Evolutionary conservation across 2,113 vertebrate species (phyloP).

Genomic region (Apodemus speciosus): DNA sequence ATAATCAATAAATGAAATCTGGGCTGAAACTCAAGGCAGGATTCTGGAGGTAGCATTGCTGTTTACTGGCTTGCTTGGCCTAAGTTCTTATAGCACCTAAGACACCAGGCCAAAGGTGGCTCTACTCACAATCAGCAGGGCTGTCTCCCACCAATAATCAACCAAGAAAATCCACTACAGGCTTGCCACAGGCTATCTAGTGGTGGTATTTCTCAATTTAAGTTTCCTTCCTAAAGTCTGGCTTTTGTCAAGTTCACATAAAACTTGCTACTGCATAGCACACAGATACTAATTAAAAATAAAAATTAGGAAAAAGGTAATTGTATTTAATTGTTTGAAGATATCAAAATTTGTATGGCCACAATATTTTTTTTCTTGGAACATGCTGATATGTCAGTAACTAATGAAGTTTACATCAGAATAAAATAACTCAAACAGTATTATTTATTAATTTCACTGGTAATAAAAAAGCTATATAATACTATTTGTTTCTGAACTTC

Average conservation of each 20-base stretch:
- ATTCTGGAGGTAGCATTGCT: not conserved
- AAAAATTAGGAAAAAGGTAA: constrained; percentile 52
- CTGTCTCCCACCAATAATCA: not conserved
- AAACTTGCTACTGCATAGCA: not conserved
- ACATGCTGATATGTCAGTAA: constrained; percentile 20
- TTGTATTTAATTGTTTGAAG: constrained; percentile 35
- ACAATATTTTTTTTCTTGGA: not conserved
- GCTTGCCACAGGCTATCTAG: not conserved
- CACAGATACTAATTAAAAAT: constrained; percentile 59
- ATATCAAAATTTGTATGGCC: not conserved
- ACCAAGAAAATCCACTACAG: not conserved
- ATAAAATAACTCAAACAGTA: not conserved
- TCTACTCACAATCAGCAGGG: not conserved
- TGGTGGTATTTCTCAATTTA: not conserved
- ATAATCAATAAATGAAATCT: not conserved
- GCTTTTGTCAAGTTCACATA: not conserved
- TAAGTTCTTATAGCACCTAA: not conserved
- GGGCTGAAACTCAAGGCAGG: not conserved
- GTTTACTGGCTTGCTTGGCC: not conserved
- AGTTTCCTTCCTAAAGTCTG: not conserved
- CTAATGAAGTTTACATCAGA: constrained; percentile 22
- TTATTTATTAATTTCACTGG: not conserved
- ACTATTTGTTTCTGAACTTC: constrained; percentile 33
- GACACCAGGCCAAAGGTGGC: not conserved
- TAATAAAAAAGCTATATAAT: constrained; percentile 48